Evolutionary conservation across 2,113 vertebrate species (phyloP).

Genomic region (Laticauda colubrina): DNA sequence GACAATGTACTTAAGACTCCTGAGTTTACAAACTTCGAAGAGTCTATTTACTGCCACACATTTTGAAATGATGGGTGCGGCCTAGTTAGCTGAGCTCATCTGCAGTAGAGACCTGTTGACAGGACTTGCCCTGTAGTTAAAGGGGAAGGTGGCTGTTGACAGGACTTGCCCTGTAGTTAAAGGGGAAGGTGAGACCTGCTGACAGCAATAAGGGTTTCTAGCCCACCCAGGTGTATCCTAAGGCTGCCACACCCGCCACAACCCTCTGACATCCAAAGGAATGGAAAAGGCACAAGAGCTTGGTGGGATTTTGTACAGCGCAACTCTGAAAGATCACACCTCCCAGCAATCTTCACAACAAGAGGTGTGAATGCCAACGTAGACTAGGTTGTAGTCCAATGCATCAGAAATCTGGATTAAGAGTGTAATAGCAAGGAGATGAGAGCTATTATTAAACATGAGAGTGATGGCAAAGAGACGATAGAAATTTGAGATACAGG

Average conservation of each 20-base stretch:
- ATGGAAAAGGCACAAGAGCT: neutral
- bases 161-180: neutral
- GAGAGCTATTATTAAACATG: neutral
- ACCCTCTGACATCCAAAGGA: neutral
- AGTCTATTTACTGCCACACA: neutral
- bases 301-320: neutral
- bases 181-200: neutral
- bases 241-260: neutral
- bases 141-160: neutral
- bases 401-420: neutral
- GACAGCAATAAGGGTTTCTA: neutral
- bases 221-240: conserved; percentile 7
- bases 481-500: neutral
- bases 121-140: neutral
- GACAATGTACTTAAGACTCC: neutral
- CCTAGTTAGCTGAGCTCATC: neutral
- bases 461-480: neutral
- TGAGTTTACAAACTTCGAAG: neutral
- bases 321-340: neutral
- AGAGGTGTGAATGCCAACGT: neutral
- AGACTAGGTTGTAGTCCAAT: no score
- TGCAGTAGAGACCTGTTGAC: neutral
- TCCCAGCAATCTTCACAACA: neutral
- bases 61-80: neutral
- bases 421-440: neutral